Evolutionary conservation across 2,113 vertebrate species (phyloP), one percentile per base, ranked within the genome.

Genomic region (Silurus asotus): DNA sequence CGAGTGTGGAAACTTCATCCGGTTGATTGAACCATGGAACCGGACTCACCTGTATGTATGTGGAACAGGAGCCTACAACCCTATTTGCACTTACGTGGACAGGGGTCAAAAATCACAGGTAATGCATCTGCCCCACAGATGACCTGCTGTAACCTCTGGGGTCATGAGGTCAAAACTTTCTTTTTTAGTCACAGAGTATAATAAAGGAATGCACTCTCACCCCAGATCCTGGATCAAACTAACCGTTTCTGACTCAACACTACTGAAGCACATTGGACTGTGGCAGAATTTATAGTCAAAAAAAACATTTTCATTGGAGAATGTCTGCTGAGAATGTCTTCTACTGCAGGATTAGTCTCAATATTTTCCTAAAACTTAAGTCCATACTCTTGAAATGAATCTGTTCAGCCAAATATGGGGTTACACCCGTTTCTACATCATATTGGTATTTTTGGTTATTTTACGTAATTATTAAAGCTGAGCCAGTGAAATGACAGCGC

Each of bases 21-120:
- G 98, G 84, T 95, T 99, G 92, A 99, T 99, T 89, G 97, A 99
- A 93, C 96, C 98, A 20, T 99, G 98, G 97, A 99, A 99, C 94
- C 95, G 98, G 82, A 99, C 98, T 74, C 98, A 99, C 89, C 95
- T 99, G 87, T 99, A 99, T 1, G 97, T 99, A 86, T 99, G 98
- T 0, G 98, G 98, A 87, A 99, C 97, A 0, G 98, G 98, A 0
- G 98, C 98, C 11, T 99, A 99, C 94, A 99, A 99, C 91, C 98
- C 98, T 87, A 94, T 99, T 95, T 99, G 98, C 90, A 95, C 97
- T 90, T 99, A 97, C 0, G 94, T 99, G 92, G 98, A 99, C 94
- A 95, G 97, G 0, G 98, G 98, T 90, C 97, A 97, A 86, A 96
- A 96, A 82, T 96, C 98, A 75, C 97, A 99, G 97, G 98, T 99